Evolutionary conservation across 1,140 invertebrate genomes (phyloP).

Genomic region (Fopius arisanus): DNA sequence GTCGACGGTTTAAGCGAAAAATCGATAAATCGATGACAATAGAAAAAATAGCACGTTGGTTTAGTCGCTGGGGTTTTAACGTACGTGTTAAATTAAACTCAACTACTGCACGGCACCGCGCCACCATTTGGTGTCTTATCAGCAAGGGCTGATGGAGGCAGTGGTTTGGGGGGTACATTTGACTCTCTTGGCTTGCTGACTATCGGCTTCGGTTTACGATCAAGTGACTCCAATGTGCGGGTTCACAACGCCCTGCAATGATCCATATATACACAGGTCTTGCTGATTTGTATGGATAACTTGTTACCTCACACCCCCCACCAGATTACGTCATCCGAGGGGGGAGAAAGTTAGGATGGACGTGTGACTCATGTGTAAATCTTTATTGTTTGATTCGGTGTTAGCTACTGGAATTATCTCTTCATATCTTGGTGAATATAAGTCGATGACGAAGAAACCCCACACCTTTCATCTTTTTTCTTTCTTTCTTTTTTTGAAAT

Average conservation of each 20-base stretch:
- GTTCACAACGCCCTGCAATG: background rate
- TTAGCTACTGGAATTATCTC: too few species aligned
- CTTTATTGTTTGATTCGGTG: background rate
- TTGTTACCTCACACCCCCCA: background rate
- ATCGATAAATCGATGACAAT: too few species aligned
- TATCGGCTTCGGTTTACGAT: slow-evolving; percentile 26
- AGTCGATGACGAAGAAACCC: too few species aligned
- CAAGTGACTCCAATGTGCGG: slow-evolving; percentile 31
- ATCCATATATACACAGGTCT: background rate
- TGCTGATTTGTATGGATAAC: background rate
- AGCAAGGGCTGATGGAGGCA: background rate
- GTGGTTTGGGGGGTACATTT: background rate
- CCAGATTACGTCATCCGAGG: background rate
- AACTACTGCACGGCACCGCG: background rate
- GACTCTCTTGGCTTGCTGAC: slow-evolving; percentile 3
- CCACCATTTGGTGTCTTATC: slow-evolving; percentile 3
- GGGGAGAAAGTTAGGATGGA: background rate
- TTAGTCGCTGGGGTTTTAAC: background rate
- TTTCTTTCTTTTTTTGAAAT: too few species aligned
- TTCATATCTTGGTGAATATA: too few species aligned
- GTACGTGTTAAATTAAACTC: background rate
- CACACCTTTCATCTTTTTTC: too few species aligned
- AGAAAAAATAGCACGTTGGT: too few species aligned
- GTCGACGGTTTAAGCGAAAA: too few species aligned
- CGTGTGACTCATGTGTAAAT: background rate